Evolutionary conservation across 2,888 invertebrate species (phyloP).

Genomic region (Drosophila yooni): DNA sequence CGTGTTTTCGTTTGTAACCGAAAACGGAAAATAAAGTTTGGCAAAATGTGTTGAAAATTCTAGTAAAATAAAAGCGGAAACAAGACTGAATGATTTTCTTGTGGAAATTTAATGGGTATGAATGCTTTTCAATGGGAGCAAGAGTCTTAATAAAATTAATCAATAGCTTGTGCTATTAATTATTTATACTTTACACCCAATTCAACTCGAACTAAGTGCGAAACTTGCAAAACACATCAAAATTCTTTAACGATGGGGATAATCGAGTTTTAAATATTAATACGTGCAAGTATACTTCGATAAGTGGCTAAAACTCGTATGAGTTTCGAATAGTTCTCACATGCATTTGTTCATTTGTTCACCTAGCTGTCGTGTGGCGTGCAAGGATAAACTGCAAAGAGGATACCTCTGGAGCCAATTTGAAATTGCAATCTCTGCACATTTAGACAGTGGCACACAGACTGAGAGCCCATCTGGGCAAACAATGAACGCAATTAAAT

Average conservation of each 20-base stretch:
- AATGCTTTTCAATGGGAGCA: neutral
- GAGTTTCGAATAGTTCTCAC: neutral
- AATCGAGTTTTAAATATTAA: neutral
- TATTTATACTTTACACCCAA: neutral
- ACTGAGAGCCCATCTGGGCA: slow-evolving; percentile 10
- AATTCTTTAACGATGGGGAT: neutral
- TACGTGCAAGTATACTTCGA: neutral
- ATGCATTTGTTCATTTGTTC: too few relatives aligned
- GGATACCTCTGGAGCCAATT: slow-evolving; percentile 1
- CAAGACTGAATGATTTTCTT: neutral
- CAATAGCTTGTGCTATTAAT: neutral
- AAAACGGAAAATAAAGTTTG: slow-evolving; percentile 28
- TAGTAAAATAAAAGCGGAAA: slow-evolving; percentile 12
- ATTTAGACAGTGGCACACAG: neutral
- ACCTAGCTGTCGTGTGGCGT: neutral
- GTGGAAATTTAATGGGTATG: neutral
- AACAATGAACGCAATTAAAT: slow-evolving; percentile 69
- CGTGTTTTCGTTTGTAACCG: slow-evolving; percentile 32
- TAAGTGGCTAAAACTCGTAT: neutral
- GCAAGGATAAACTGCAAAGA: neutral
- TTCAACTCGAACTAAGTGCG: neutral
- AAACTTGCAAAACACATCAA: neutral
- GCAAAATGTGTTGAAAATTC: slow-evolving; percentile 35
- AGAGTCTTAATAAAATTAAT: neutral
- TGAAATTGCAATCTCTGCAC: slow-evolving; percentile 1